Evolutionary conservation across 2,113 vertebrate genomes (phyloP).

Genomic region (Mormyrus iriodes): DNA sequence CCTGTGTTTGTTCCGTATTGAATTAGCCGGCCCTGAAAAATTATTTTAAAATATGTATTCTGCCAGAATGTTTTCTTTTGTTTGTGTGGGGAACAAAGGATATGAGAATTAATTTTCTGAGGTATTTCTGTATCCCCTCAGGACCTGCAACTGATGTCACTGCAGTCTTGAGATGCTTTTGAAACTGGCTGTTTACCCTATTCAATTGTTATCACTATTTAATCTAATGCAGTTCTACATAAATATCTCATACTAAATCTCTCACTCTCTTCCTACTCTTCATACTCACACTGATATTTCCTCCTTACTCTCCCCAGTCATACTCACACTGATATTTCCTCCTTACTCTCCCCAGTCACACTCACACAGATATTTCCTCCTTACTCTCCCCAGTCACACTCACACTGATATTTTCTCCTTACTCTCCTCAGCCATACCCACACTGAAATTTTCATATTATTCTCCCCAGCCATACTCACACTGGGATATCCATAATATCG

Average conservation of each 20-base stretch:
- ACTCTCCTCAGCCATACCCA: not conserved
- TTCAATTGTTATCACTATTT: slow-evolving; percentile 1
- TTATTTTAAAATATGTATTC: not conserved
- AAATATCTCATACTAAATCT: not conserved
- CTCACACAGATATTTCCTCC: not conserved
- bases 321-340: not conserved
- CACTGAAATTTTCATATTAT: too few species aligned
- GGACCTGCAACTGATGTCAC: not conserved
- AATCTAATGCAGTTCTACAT: not conserved
- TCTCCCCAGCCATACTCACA: not conserved
- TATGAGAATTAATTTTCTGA: not conserved
- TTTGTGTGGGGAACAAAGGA: not conserved
- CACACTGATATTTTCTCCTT: not conserved
- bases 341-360: not conserved
- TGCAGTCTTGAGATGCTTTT: not conserved
- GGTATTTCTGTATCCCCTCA: not conserved
- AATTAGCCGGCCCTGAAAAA: not conserved
- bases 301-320: too few species aligned
- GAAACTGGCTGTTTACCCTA: not conserved
- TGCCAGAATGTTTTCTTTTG: not conserved
- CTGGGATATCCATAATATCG: not conserved
- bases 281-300: not conserved
- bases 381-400: not conserved
- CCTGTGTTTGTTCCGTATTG: not conserved
- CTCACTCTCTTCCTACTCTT: not conserved